Evolutionary conservation across 2,888 invertebrate species (phyloP).

Genomic region (Calameuta pallipes): DNA sequence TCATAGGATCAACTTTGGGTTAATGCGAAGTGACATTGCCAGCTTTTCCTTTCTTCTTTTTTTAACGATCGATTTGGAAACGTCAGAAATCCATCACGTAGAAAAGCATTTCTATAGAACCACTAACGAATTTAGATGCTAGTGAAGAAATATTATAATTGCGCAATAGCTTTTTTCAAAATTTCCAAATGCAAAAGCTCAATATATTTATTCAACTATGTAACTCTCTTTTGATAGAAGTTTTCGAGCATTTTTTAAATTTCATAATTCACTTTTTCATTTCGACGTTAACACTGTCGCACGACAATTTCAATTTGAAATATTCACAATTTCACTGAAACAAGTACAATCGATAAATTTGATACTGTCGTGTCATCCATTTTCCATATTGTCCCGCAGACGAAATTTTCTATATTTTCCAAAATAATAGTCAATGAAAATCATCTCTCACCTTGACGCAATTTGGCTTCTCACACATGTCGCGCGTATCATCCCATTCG

Average conservation of each 20-base stretch:
- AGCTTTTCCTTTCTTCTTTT: background rate
- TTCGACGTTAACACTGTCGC: background rate
- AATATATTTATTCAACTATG: background rate
- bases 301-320: background rate
- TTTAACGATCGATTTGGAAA: background rate
- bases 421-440: background rate
- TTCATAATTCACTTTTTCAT: background rate
- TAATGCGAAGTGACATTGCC: background rate
- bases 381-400: background rate
- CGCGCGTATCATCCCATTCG: slow-evolving; percentile 54
- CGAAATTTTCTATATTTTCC: background rate
- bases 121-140: background rate
- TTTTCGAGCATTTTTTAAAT: background rate
- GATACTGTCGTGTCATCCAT: background rate
- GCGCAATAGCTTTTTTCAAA: background rate
- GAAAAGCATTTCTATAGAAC: background rate
- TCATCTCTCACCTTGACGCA: background rate
- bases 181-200: background rate
- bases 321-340: background rate
- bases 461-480: slow-evolving; percentile 51
- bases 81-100: background rate
- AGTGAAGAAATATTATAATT: background rate
- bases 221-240: background rate
- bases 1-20: background rate
- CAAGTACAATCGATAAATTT: background rate